A percentile compares a stretch with the other conserved stretches of the same genome.
phyloP scores from a whole-genome alignment of 2,113 vertebrate genomes.

The Dromas ardeola region DNA sequence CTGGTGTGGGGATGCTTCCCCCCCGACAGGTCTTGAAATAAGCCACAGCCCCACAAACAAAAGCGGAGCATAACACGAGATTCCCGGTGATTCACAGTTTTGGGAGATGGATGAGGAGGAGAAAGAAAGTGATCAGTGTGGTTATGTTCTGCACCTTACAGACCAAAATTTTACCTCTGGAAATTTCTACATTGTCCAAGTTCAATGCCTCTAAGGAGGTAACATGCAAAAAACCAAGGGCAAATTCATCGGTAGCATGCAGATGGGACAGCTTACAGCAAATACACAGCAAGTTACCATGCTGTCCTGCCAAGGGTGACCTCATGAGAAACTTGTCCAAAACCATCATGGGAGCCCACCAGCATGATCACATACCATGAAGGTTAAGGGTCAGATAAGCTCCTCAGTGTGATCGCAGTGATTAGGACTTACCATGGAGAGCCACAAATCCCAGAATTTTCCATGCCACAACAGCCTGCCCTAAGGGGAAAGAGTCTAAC shows the following conservation, averaged over 20 bases:
- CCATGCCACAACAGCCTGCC: not conserved
- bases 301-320: not conserved
- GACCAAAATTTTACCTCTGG: not conserved
- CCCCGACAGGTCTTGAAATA: not conserved
- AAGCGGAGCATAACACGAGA: fast-evolving
- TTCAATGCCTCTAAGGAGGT: not conserved
- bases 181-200: not conserved
- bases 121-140: fast-evolving
- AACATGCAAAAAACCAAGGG: not conserved
- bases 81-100: not conserved
- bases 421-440: not conserved
- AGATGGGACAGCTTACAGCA: not conserved
- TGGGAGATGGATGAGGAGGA: fast-evolving
- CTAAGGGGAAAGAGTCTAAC: not conserved
- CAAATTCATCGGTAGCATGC: not conserved
- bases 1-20: not conserved
- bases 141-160: not conserved
- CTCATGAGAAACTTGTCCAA: not conserved
- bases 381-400: not conserved
- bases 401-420: not conserved
- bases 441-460: not conserved
- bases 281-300: not conserved
- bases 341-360: not conserved
- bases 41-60: not conserved
- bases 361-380: not conserved